Evolutionary conservation across 2,888 invertebrate species (phyloP).

Genomic region (Lottia scabra): DNA sequence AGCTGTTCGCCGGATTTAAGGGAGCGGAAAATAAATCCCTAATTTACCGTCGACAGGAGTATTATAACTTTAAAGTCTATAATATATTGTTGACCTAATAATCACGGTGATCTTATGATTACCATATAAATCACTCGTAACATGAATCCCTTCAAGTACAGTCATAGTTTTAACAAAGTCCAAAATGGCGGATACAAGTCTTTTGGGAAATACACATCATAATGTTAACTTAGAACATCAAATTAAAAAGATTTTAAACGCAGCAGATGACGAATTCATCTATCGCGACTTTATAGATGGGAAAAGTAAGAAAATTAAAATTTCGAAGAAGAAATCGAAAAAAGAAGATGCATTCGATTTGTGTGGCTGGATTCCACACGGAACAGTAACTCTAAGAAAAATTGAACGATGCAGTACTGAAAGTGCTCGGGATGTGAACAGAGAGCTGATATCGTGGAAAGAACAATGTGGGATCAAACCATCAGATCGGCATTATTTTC

Average conservation of each 20-base stretch:
- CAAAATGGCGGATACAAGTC: too few relatives aligned
- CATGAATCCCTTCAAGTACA: too few relatives aligned
- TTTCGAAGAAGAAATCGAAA: background rate
- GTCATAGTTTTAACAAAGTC: too few relatives aligned
- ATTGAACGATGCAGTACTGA: background rate
- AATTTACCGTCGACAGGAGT: too few relatives aligned
- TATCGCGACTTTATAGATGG: background rate
- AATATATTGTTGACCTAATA: too few relatives aligned
- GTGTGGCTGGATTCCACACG: background rate
- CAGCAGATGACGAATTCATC: background rate
- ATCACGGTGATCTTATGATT: too few relatives aligned
- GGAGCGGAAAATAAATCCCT: too few relatives aligned
- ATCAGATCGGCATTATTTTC: constrained; percentile 8
- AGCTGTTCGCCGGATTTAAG: too few relatives aligned
- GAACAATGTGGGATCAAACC: background rate
- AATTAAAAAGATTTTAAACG: background rate
- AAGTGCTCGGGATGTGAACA: background rate
- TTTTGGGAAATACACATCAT: background rate
- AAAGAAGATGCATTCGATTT: background rate
- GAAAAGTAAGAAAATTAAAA: background rate
- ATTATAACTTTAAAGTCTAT: too few relatives aligned
- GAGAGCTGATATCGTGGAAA: background rate
- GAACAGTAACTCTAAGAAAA: background rate
- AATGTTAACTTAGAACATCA: background rate
- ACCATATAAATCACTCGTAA: too few relatives aligned